Evolutionary conservation across 2,113 vertebrate genomes (phyloP).

Genomic region (Zapornia atra): DNA sequence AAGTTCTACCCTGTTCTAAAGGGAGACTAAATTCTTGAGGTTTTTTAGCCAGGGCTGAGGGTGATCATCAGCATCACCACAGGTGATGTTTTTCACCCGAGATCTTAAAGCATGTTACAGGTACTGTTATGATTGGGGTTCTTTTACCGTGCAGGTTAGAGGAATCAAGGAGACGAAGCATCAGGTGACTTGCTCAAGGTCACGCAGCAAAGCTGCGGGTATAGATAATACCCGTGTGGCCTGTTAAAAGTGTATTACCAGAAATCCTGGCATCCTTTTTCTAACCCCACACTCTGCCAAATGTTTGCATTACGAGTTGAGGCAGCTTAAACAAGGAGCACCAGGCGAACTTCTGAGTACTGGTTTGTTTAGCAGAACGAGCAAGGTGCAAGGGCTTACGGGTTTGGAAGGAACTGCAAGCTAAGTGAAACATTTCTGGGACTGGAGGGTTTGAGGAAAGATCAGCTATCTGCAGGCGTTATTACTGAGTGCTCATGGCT

Average conservation of each 20-base stretch:
- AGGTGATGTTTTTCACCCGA: not conserved
- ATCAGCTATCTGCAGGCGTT: not conserved
- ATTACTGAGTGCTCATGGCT: not conserved
- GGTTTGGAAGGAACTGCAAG: constrained; percentile 6
- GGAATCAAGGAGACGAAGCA: not conserved
- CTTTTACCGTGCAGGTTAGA: not conserved
- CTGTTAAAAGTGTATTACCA: not conserved
- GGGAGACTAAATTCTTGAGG: not conserved
- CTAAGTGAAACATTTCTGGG: constrained; percentile 17
- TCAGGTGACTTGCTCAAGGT: not conserved
- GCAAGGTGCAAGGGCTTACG: not conserved
- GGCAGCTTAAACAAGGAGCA: not conserved
- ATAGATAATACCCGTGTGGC: not conserved
- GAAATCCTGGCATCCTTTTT: not conserved
- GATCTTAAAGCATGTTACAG: not conserved
- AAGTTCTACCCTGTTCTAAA: not conserved
- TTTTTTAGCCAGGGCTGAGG: not conserved
- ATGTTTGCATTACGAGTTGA: not conserved
- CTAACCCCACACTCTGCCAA: not conserved
- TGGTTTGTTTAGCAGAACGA: not conserved
- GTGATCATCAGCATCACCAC: not conserved
- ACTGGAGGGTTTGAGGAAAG: not conserved
- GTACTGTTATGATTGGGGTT: no score
- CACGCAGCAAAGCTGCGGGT: not conserved
- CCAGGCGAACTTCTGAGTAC: not conserved